Conservation (phyloP, 2,797 vertebrate genomes). For the Takifugu rubripes region DNA sequence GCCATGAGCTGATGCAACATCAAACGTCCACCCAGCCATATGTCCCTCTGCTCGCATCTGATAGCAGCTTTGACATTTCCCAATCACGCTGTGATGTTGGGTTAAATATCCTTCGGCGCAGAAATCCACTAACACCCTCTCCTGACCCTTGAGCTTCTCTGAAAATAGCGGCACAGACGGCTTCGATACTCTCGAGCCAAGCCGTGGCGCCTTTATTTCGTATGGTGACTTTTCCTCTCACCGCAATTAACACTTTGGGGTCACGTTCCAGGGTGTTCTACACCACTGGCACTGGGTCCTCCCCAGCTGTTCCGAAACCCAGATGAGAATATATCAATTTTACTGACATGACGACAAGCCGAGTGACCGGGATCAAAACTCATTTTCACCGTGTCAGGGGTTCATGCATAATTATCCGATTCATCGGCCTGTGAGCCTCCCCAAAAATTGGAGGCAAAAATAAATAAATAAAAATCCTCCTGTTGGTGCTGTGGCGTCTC, state of each 20-base stretch:
- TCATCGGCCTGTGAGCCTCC: conserved; percentile 52
- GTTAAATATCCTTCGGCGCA: conserved; percentile 38
- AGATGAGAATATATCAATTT: conserved; percentile 63
- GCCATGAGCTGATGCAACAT: conserved; percentile 41
- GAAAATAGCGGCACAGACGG: conserved; percentile 42
- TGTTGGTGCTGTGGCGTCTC: conserved; percentile 34
- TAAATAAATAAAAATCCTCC: conserved; percentile 22
- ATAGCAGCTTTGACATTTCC: conserved; percentile 31
- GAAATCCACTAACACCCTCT: conserved; percentile 29
- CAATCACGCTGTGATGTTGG: conserved; percentile 30
- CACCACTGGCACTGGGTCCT: conserved; percentile 32
- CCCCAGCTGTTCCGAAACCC: conserved; percentile 39
- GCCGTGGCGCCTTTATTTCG: conserved; percentile 29
- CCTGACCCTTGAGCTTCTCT: conserved; percentile 43
- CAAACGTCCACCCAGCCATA: conserved; percentile 26
- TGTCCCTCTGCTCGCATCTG: conserved; percentile 41
- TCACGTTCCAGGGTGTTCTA: conserved; percentile 30
- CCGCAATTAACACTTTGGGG: conserved; percentile 49
- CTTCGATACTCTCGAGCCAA: conserved; percentile 27
- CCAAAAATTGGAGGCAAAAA: conserved; percentile 39
- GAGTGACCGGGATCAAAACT: conserved; percentile 58
- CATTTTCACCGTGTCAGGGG: conserved; percentile 61
- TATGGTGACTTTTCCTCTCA: conserved; percentile 37
- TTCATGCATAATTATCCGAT: conserved; percentile 69
- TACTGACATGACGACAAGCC: conserved; percentile 50